Base-by-base conservation (phyloP, 2,888 invertebrate species). In the Apamea epomidion region DNA sequence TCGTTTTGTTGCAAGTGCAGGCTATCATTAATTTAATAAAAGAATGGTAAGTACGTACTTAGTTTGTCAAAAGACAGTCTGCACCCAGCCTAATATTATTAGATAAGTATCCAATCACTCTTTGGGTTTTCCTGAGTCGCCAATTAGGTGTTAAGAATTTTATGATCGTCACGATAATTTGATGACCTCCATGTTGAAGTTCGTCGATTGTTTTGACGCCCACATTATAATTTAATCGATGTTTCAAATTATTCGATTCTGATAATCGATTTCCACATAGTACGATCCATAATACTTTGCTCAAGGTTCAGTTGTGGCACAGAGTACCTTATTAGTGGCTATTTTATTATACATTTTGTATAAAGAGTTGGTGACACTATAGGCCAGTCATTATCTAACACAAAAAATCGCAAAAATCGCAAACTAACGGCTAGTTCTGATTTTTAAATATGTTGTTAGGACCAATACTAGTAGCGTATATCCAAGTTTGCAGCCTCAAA, bases 121-220 rank as follows among this genome's bases (percentile, higher is more conserved):
- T 75, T 70, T 60, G 75, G 68, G 21, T 76, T 84, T 89, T 82
- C 82, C 80, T 74, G 82, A 82, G 82, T 76, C 37, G 70, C 60
- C 71, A 87, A 83, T 87, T 86, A 82, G 62, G 77, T 76, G 69
- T 45, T 62, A 85, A 81, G 45, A 82, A 48, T 80, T 80, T 70
- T 70, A 81, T 84, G 64, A 84, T 81, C 54, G 64, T 21, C 25
- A n/a, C 68, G 62, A 48, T 81, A 32, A 58, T 85, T 72, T 73
- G 81, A 81, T 54, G 82, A 86, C 82, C 82, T 82, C 86, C 75
- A 76, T 75, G 60, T 60, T 86, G 70, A 82, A 82, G 75, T 75
- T 75, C 83, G 67, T 82, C 86, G 82, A 75, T 86, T 82, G 86
- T 83, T 82, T 82, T 45, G 75, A 82, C 86, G 83, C 83, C 83